These are phyloP conservation scores for Ophonus ardosiacus DNA, from an alignment of 2,888 invertebrate species.

Conservation along the genomic window DNA sequence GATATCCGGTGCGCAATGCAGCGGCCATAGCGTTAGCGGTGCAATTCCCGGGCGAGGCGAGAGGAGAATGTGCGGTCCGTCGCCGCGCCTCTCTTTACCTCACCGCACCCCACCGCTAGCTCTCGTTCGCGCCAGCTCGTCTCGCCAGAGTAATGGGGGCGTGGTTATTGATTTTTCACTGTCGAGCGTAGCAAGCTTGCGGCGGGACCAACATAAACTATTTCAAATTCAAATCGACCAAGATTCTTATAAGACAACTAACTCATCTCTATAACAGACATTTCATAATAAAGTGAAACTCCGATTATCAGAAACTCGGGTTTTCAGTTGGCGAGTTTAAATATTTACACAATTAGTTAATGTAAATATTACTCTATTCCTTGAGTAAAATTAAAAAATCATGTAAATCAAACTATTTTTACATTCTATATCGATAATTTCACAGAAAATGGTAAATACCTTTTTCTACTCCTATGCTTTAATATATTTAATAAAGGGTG, in stretches of 20 bases:
- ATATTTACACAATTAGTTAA: too few relatives aligned
- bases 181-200: not conserved
- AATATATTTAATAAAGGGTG: too few relatives aligned
- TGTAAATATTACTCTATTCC: too few relatives aligned
- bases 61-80: not conserved
- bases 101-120: not conserved
- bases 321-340: too few relatives aligned
- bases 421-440: too few relatives aligned
- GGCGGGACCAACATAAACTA: not conserved
- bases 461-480: too few relatives aligned
- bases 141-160: slow-evolving; percentile 11
- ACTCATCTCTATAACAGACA: not conserved
- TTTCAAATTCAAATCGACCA: not conserved
- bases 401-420: too few relatives aligned
- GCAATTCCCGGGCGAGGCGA: not conserved
- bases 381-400: too few relatives aligned
- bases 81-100: too few relatives aligned
- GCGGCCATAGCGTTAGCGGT: not conserved
- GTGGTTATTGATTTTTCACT: slow-evolving; percentile 49
- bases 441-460: too few relatives aligned
- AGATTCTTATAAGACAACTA: not conserved
- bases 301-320: too few relatives aligned
- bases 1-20: not conserved
- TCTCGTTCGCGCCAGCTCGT: not conserved
- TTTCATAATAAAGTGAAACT: too few relatives aligned